These are phyloP conservation scores for Gryllus bimaculatus DNA, from an alignment of 1,140 invertebrate species.

Conservation along the genomic window DNA sequence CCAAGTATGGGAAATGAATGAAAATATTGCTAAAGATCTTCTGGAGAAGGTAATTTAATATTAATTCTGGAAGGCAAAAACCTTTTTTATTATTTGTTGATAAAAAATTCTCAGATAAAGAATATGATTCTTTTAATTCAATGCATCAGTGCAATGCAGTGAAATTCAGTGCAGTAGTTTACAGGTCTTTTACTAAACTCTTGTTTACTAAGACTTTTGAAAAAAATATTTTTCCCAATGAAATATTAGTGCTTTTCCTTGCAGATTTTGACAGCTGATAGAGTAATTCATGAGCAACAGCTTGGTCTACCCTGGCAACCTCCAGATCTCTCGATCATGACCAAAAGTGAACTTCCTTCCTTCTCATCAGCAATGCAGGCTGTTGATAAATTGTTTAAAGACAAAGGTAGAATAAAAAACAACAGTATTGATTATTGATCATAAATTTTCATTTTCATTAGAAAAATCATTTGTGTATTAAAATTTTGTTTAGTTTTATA, in stretches of 20 bases:
- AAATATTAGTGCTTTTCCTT: conserved; percentile 16
- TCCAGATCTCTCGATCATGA: conserved; percentile 33
- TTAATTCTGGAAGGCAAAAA: background rate
- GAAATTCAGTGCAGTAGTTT: too few relatives aligned
- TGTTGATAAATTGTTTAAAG: conserved; percentile 24
- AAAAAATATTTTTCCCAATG: too few relatives aligned
- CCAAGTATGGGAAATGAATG: conserved; percentile 61
- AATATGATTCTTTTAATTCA: too few relatives aligned
- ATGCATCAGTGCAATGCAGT: too few relatives aligned
- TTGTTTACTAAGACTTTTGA: too few relatives aligned
- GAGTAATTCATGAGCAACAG: conserved; percentile 56
- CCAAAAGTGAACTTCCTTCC: conserved; percentile 32
- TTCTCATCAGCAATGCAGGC: conserved; percentile 28
- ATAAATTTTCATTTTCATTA: too few relatives aligned
- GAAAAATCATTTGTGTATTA: too few relatives aligned
- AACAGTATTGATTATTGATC: too few relatives aligned
- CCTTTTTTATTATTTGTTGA: too few relatives aligned
- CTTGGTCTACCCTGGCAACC: conserved; percentile 50
- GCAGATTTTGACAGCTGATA: conserved; percentile 50
- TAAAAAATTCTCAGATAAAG: too few relatives aligned
- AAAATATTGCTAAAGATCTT: conserved; percentile 44
- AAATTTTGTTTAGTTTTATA: too few relatives aligned
- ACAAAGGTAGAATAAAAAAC: background rate
- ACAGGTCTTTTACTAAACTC: too few relatives aligned
- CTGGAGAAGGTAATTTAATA: conserved; percentile 37